Evolutionary conservation across 2,888 invertebrate genomes (phyloP).

Genomic region (Dioctria rufipes): DNA sequence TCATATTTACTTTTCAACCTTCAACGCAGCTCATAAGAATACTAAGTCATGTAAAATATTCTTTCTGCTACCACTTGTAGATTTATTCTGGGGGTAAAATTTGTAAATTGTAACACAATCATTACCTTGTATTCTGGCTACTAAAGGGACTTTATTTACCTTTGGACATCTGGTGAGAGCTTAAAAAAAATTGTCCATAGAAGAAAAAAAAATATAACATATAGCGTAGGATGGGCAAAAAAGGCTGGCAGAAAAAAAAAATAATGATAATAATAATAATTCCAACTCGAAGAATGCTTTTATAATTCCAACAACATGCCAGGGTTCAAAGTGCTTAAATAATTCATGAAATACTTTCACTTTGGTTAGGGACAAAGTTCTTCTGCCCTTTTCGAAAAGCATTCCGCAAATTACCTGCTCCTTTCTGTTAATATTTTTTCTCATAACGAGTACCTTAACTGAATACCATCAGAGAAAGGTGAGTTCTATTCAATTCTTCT

Average conservation of each 20-base stretch:
- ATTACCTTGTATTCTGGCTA: slow-evolving; percentile 47
- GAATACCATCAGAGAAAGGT: slow-evolving; percentile 28
- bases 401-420: slow-evolving; percentile 53
- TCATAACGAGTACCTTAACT: slow-evolving; percentile 48
- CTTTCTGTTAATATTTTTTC: slow-evolving; percentile 48
- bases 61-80: slow-evolving; percentile 6
- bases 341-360: slow-evolving; percentile 53
- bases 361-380: slow-evolving; percentile 47
- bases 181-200: slow-evolving; percentile 27
- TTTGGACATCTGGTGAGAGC: slow-evolving; percentile 35
- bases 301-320: slow-evolving; percentile 53
- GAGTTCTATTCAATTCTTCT: slow-evolving; percentile 45
- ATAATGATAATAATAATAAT: slow-evolving; percentile 44
- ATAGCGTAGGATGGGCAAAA: neutral
- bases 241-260: slow-evolving; percentile 4
- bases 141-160: slow-evolving; percentile 37
- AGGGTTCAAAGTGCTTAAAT: slow-evolving; percentile 50
- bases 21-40: neutral
- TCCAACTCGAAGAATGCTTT: slow-evolving; percentile 48
- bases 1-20: neutral
- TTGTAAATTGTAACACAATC: slow-evolving; percentile 38
- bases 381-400: slow-evolving; percentile 49
- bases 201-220: neutral
- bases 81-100: slow-evolving; percentile 32
- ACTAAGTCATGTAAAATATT: slow-evolving; percentile 11